A percentile compares a stretch with the other conserved stretches of the same genome.
phyloP scores from a whole-genome alignment of 2,888 invertebrate species.

The Gymnoscelis rufifasciata region DNA sequence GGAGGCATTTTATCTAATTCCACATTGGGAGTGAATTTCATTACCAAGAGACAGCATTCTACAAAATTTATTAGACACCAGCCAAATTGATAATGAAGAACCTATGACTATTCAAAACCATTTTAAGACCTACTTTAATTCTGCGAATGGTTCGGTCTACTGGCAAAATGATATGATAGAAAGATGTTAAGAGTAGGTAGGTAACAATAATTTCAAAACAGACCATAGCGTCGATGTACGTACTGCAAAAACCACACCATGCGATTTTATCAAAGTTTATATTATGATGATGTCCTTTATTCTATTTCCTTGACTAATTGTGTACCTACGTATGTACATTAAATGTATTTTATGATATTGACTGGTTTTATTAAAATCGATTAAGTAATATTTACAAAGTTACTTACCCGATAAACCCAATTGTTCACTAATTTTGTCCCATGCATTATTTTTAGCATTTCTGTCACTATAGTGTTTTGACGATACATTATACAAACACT shows the following conservation, averaged over 20 bases:
- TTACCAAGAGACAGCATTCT: neutral
- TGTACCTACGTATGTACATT: slow-evolving; percentile 12
- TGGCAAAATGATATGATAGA: slow-evolving; percentile 15
- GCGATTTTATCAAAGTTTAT: slow-evolving; percentile 2
- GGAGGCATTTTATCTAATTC: neutral
- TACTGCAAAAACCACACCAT: slow-evolving; percentile 10
- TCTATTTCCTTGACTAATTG: slow-evolving; percentile 12
- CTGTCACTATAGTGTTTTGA: slow-evolving; percentile 8
- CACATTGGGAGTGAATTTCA: neutral
- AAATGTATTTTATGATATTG: slow-evolving; percentile 5
- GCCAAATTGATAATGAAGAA: slow-evolving; percentile 4
- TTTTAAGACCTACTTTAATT: slow-evolving; percentile 5
- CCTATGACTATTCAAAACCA: slow-evolving; percentile 3
- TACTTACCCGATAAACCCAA: slow-evolving; percentile 7
- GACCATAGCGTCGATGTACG: neutral
- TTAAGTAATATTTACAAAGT: slow-evolving; percentile 4
- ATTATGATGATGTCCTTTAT: slow-evolving; percentile 10
- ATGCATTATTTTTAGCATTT: slow-evolving; percentile 9
- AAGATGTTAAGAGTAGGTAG: too few species aligned
- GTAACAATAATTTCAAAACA: neutral
- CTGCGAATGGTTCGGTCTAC: slow-evolving; percentile 12
- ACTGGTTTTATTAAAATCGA: slow-evolving; percentile 9
- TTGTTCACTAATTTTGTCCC: slow-evolving; percentile 8
- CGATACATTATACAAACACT: slow-evolving; percentile 9
- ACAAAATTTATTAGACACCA: slow-evolving; percentile 4